Percentiles rank a stretch among this genome's conserved stretches.
Conservation (phyloP, 1,140 invertebrate species). For the Zaprionus vittiger region DNA sequence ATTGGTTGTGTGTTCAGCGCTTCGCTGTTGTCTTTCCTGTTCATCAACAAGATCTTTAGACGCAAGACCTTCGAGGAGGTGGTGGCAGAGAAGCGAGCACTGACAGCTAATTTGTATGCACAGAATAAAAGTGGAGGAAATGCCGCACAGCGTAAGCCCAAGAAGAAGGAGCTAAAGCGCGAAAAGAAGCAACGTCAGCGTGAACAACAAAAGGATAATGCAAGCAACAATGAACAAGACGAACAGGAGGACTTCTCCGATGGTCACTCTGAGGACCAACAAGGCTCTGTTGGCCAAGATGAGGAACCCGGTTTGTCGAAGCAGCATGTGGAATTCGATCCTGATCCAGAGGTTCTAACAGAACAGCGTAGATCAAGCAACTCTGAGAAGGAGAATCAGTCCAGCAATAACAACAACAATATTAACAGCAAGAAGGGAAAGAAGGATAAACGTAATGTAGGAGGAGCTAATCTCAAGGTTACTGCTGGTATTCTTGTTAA, state of each 20-base stretch:
- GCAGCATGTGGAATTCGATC: conserved; percentile 83
- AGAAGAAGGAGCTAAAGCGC: conserved; percentile 80
- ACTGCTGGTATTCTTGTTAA: conserved; percentile 86
- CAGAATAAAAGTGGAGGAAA: conserved; percentile 56
- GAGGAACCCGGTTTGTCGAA: conserved; percentile 73
- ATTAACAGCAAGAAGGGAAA: conserved; percentile 82
- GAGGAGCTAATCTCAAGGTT: conserved; percentile 32
- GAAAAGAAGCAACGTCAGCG: conserved; percentile 75
- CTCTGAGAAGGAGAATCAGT: conserved; percentile 68
- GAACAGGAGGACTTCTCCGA: conserved; percentile 79
- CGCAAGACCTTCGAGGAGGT: conserved; percentile 83
- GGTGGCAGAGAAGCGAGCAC: conserved; percentile 76
- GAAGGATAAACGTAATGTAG: conserved; percentile 83
- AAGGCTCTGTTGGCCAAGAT: conserved; percentile 65
- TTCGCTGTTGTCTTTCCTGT: conserved; percentile 79
- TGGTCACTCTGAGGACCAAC: conserved; percentile 72
- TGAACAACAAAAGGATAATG: conserved; percentile 67
- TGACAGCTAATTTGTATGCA: conserved; percentile 79
- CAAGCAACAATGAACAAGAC: conserved; percentile 58
- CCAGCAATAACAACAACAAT: conserved; percentile 30
- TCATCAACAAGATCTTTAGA: conserved; percentile 81
- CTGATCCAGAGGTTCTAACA: conserved; percentile 76
- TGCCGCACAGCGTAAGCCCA: conserved; percentile 63
- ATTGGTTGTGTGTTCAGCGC: conserved; percentile 81
- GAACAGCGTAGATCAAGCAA: conserved; percentile 74